Evolutionary conservation across 2,797 vertebrate species (phyloP).

Genomic region (Denticeps clupeoides): DNA sequence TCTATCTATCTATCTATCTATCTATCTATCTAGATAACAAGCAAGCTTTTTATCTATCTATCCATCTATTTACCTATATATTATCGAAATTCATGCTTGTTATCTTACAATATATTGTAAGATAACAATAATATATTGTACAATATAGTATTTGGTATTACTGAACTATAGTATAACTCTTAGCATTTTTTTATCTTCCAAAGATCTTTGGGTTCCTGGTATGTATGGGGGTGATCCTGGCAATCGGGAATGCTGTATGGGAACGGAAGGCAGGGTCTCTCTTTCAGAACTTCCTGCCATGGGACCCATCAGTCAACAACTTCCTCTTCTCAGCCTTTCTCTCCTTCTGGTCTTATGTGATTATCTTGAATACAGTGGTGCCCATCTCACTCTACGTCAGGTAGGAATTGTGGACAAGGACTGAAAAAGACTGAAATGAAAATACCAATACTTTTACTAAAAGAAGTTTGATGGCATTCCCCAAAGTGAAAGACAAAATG

Average conservation of each 20-base stretch:
- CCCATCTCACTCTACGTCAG: slow-evolving; percentile 94
- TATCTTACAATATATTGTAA: too few species aligned
- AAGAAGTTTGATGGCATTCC: too few species aligned
- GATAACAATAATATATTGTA: too few species aligned
- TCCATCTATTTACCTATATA: too few species aligned
- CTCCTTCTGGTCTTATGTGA: slow-evolving; percentile 91
- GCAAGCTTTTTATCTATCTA: background rate
- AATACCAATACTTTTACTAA: too few species aligned
- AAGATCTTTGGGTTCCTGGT: slow-evolving; percentile 93
- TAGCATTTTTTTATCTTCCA: slow-evolving; percentile 1
- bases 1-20: background rate
- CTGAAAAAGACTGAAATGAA: too few species aligned
- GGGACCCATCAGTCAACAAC: slow-evolving; percentile 81
- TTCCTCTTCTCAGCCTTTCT: slow-evolving; percentile 85
- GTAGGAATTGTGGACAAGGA: slow-evolving; percentile 43
- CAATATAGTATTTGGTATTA: too few species aligned
- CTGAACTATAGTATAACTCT: too few species aligned
- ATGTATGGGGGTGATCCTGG: slow-evolving; percentile 88
- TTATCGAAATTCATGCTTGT: too few species aligned
- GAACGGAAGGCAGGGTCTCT: slow-evolving; percentile 77
- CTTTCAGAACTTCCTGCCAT: slow-evolving; percentile 88
- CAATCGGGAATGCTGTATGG: slow-evolving; percentile 86
- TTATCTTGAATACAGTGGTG: slow-evolving; percentile 95
- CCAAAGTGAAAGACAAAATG: too few species aligned
- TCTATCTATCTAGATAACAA: background rate